Base-by-base conservation (phyloP, 2,797 vertebrate genomes). In the Adelosebastes latens region DNA sequence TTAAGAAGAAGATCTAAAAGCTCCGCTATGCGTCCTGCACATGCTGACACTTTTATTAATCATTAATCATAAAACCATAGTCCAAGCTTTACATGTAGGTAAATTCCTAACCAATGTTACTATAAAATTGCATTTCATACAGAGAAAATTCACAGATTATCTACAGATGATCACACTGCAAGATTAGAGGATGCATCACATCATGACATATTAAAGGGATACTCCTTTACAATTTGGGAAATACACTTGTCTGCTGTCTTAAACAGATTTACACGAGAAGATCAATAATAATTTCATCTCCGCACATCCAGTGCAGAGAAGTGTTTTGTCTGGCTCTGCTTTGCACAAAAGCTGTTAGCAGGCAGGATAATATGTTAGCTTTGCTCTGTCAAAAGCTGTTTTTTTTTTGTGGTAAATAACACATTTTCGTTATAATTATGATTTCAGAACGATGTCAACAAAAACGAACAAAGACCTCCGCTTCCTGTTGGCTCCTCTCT, bases 401-500 rank as follows among this genome's bases (percentile, higher is more conserved):
- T 25, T 22, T 39, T 16, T 46, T 49, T 2, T 36, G 9, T 52
- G 8, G 10, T 22, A 61, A 55, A 53, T 18, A 58, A 78, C 46
- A 31, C 13, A 4, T 55, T n/a, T 49, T 53, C 7, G 5, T 11
- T 31, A 9, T 63, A 2, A 77, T 61, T 16, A 13, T 63, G n/a
- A 10, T 72, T 67, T 56, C 12, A 63, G 58, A 67, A 12, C 27
- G 8, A 9, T 27, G 42, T 61, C 9, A 62, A 63, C 60, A 34
- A 73, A 87, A 87, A 84, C 81, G 70, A 88, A 75, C 75, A 87
- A 77, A 73, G 55, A 82, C 2, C 24, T 53, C 22, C 3, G 52
- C 67, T 86, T 89, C 83, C 85, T 83, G 83, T 82, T 82, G 85
- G 61, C 81, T 69, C 60, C 27, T 68, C 58, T 71, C 55, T 34